Evolutionary conservation across 1,140 invertebrate genomes (phyloP).

Genomic region (Diachasma alloeum): DNA sequence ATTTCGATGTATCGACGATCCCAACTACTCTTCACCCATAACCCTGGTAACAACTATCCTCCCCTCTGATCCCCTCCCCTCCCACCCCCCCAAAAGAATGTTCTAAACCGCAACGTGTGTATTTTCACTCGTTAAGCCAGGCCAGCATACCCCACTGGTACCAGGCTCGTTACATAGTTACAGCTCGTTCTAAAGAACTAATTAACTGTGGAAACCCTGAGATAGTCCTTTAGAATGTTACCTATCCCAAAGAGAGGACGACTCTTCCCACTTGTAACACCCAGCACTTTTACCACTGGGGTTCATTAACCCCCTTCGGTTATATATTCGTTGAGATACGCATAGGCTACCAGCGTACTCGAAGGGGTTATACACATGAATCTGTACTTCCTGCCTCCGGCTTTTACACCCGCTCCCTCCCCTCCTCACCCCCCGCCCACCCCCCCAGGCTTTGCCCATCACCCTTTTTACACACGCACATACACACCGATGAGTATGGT

Average conservation of each 20-base stretch:
- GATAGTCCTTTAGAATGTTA: constrained; percentile 26
- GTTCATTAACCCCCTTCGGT: constrained; percentile 18
- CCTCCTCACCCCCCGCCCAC: no score
- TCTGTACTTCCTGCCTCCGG: constrained; percentile 44
- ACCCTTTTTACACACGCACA: background rate
- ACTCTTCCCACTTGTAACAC: constrained; percentile 13
- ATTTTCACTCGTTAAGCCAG: constrained; percentile 48
- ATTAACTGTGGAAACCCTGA: constrained; percentile 49
- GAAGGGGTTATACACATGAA: background rate
- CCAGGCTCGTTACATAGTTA: constrained; percentile 42
- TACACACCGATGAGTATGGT: background rate
- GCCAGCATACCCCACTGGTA: constrained; percentile 18
- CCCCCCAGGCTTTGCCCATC: background rate
- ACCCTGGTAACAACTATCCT: background rate
- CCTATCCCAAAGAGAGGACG: background rate
- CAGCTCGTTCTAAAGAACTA: constrained; percentile 48
- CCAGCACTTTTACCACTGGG: background rate
- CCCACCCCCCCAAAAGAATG: constrained; percentile 18
- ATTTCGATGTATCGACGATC: constrained; percentile 3
- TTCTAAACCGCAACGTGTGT: constrained; percentile 2
- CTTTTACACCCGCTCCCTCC: constrained; percentile 42
- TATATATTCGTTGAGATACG: background rate
- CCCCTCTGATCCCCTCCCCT: background rate
- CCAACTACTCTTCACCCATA: background rate
- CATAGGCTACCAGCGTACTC: background rate